Conservation (phyloP, 2,888 invertebrate genomes). For the Rhagonycha lutea region DNA sequence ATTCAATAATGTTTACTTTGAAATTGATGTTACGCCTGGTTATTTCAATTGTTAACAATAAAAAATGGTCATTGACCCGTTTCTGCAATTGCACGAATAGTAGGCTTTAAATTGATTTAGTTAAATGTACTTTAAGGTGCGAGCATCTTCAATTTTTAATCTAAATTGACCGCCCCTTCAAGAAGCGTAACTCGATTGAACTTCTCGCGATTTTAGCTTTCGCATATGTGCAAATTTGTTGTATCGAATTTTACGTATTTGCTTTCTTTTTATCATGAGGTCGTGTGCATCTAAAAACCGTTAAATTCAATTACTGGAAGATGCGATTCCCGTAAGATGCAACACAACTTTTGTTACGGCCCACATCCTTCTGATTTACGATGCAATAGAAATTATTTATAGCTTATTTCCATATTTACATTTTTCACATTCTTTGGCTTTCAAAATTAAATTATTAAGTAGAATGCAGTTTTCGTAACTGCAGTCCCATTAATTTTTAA, state of each 20-base stretch:
- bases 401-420: neutral
- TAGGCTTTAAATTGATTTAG: neutral
- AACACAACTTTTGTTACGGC: neutral
- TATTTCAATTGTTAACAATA: neutral
- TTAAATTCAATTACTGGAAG: neutral
- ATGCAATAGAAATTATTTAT: neutral
- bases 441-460: no score
- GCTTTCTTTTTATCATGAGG: neutral
- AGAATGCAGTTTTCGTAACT: no score
- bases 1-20: neutral
- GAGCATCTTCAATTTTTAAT: neutral
- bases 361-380: neutral
- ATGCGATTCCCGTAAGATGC: neutral
- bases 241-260: neutral
- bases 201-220: neutral
- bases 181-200: neutral
- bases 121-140: neutral
- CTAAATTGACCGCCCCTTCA: neutral
- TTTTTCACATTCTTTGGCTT: neutral
- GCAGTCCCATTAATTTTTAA: no score
- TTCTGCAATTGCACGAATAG: neutral
- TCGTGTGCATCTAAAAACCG: neutral
- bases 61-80: neutral
- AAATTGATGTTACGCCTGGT: neutral
- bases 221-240: neutral